Evolutionary conservation across 2,797 vertebrate genomes (phyloP).

Genomic region (Argentina silus): DNA sequence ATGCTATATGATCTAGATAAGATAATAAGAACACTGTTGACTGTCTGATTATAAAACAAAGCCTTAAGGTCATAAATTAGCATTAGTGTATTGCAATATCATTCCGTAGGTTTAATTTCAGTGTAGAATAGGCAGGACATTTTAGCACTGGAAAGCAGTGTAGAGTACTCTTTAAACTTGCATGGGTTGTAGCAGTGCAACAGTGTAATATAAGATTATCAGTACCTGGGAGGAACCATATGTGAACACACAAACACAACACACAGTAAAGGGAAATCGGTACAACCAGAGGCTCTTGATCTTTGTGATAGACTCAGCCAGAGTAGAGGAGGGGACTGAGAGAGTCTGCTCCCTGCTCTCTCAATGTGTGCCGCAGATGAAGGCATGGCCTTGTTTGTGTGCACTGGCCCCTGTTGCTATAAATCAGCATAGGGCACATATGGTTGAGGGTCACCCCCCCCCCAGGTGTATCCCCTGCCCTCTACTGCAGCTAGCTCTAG

Average conservation of each 20-base stretch:
- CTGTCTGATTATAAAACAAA: conserved; percentile 9
- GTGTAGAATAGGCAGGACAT: background rate
- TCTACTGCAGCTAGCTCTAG: conserved; percentile 6
- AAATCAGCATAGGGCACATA: conserved; percentile 73
- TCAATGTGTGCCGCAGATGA: conserved; percentile 72
- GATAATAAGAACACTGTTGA: conserved; percentile 21
- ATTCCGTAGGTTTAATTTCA: conserved; percentile 8
- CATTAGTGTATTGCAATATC: too few relatives aligned
- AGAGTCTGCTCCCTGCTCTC: conserved; percentile 9
- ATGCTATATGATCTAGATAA: conserved; percentile 39
- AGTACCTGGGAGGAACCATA: conserved; percentile 16
- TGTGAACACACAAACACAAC: background rate
- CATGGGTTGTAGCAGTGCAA: background rate
- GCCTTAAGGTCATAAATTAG: background rate
- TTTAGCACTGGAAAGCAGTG: background rate
- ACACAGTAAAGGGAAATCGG: conserved; percentile 36
- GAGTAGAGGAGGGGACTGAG: conserved; percentile 19
- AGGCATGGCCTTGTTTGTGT: conserved; percentile 69
- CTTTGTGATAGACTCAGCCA: conserved; percentile 19
- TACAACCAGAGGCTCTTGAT: conserved; percentile 34
- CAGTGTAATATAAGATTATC: conserved; percentile 20
- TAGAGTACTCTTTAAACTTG: conserved; percentile 12
- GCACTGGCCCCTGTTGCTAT: conserved; percentile 65
- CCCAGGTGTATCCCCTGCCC: conserved; percentile 2
- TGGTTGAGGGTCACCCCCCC: conserved; percentile 53